Percentiles rank a stretch among this genome's conserved stretches.
phyloP scores from a whole-genome alignment of 2,888 invertebrate genomes.

The Aphidoletes aphidimyza region DNA sequence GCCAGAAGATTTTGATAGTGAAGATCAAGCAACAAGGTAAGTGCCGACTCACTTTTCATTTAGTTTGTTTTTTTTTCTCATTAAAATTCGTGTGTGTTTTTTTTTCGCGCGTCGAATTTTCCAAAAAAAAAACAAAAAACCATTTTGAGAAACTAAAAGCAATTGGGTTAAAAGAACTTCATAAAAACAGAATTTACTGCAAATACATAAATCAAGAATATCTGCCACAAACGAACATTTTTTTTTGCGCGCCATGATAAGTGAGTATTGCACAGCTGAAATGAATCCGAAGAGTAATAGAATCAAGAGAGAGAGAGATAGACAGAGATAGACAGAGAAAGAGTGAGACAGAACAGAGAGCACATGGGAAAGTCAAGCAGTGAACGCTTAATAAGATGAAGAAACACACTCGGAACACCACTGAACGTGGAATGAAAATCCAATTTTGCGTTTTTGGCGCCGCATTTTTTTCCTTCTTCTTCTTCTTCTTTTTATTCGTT shows the following conservation, averaged over 20 bases:
- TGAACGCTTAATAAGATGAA: slow-evolving; percentile 14
- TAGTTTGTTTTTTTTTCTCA: neutral
- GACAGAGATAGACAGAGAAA: too few relatives aligned
- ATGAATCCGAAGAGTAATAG: neutral
- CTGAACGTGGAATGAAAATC: neutral
- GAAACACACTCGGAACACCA: neutral
- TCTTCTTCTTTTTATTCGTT: too few relatives aligned
- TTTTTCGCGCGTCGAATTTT: too few relatives aligned
- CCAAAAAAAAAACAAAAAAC: too few relatives aligned
- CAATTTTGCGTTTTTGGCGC: slow-evolving; percentile 54
- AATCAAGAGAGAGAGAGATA: too few relatives aligned
- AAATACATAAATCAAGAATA: slow-evolving; percentile 15
- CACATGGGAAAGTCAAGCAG: slow-evolving; percentile 39
- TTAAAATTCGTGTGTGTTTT: neutral
- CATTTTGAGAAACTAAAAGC: too few relatives aligned
- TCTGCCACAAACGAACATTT: neutral
- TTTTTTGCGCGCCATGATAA: neutral
- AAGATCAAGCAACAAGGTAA: slow-evolving; percentile 51
- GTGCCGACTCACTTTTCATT: neutral
- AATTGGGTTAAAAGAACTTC: neutral
- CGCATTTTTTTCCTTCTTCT: slow-evolving; percentile 28
- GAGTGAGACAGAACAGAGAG: neutral
- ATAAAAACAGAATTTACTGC: neutral
- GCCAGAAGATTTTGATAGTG: slow-evolving; percentile 49
- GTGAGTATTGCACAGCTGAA: neutral